These are phyloP conservation scores for Dicerorhinus sumatrensis DNA, from an alignment of 2,113 vertebrate species.

Conservation along the genomic window DNA sequence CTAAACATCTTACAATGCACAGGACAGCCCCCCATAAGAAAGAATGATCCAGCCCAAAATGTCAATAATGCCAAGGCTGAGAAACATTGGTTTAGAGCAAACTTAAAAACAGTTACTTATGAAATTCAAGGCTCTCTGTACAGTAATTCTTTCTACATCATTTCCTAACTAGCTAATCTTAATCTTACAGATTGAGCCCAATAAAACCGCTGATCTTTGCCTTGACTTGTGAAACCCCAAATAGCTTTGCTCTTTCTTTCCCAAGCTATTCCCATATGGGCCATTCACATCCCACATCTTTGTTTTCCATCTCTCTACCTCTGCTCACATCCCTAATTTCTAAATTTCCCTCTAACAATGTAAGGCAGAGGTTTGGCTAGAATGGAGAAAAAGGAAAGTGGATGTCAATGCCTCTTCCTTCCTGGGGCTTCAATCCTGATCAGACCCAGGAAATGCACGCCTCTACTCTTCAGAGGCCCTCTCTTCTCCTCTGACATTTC, in stretches of 20 bases:
- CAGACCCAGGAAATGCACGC: accelerated
- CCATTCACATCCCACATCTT: not conserved
- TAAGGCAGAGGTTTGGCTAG: not conserved
- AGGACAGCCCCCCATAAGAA: not conserved
- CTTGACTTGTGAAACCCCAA: not conserved
- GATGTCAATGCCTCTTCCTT: not conserved
- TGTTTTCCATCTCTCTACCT: not conserved
- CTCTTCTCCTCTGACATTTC: not conserved
- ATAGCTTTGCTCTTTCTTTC: not conserved
- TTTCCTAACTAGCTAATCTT: conserved; percentile 1
- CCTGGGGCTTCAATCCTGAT: not conserved
- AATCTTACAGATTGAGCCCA: not conserved
- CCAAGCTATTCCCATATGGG: not conserved
- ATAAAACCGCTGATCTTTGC: not conserved
- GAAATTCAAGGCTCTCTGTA: not conserved
- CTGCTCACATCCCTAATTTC: not conserved
- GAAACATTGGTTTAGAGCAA: not conserved
- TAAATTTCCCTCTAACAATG: not conserved
- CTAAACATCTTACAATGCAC: not conserved
- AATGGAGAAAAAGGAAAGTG: not conserved
- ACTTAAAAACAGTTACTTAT: not conserved
- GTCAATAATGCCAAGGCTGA: not conserved
- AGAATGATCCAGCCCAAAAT: not conserved
- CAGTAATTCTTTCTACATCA: not conserved
- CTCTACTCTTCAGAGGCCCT: not conserved